A percentile compares a stretch with the other conserved stretches of the same genome.
Evolutionary conservation across 2,888 invertebrate species (phyloP).

Genomic region (Eubasilissa splendida): DNA sequence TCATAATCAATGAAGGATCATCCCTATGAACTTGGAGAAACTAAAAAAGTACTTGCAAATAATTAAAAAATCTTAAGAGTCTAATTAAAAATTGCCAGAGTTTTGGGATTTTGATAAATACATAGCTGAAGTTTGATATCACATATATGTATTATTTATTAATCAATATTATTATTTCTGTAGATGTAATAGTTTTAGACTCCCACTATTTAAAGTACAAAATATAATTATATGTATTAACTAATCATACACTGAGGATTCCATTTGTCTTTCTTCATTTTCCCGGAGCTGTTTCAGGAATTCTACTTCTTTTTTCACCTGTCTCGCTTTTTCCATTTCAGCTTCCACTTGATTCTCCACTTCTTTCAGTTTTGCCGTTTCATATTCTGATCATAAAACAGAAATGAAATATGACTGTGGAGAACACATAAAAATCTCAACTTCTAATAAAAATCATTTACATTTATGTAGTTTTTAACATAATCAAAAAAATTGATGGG

Average conservation of each 20-base stretch:
- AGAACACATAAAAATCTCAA: background rate
- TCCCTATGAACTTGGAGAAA: no score
- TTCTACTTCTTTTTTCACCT: background rate
- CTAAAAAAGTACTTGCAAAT: no score
- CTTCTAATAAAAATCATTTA: background rate
- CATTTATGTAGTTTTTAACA: no score
- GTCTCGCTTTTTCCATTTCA: background rate
- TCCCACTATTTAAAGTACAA: no score
- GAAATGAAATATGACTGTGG: background rate
- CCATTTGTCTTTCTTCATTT: background rate
- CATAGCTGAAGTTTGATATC: no score
- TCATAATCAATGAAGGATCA: no score
- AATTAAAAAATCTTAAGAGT: no score
- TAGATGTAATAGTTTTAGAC: no score
- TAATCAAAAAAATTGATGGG: background rate
- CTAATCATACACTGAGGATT: slow-evolving; percentile 4
- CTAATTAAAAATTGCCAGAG: no score
- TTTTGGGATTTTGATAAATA: no score
- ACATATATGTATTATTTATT: no score
- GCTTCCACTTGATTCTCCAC: slow-evolving; percentile 13
- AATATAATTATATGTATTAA: background rate
- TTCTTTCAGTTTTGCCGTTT: background rate
- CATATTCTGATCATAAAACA: slow-evolving; percentile 7
- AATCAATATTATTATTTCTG: no score
- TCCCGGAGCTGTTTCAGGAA: background rate